These are phyloP conservation scores for Hypercompe scribonia DNA, from an alignment of 2,888 invertebrate species.

Conservation along the genomic window DNA sequence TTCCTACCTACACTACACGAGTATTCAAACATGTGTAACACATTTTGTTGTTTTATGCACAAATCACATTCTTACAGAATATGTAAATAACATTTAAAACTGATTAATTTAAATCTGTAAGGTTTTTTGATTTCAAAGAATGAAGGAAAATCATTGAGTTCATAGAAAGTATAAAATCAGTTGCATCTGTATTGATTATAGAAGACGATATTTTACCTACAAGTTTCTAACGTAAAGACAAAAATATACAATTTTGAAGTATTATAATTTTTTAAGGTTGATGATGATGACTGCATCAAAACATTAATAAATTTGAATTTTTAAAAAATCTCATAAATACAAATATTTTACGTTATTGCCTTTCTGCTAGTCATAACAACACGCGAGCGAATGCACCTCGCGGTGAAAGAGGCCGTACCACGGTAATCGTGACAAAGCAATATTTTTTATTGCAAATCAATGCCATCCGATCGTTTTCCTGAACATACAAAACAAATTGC, in stretches of 20 bases:
- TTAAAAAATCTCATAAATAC: constrained; percentile 23
- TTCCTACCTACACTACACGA: constrained; percentile 9
- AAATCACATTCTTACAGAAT: background rate
- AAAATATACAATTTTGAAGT: background rate
- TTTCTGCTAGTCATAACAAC: constrained; percentile 52
- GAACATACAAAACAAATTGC: constrained; percentile 73
- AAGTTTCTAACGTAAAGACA: background rate
- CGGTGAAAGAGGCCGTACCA: constrained; percentile 66
- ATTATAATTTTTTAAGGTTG: background rate
- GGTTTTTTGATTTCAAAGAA: background rate
- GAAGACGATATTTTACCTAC: background rate
- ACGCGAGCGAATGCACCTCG: constrained; percentile 49
- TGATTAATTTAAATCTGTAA: background rate
- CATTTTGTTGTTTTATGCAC: background rate
- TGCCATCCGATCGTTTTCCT: constrained; percentile 70
- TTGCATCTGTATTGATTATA: background rate
- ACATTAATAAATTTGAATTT: background rate
- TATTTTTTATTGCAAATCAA: constrained; percentile 80
- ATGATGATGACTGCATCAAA: background rate
- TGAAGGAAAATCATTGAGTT: background rate
- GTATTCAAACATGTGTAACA: background rate
- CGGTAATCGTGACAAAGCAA: constrained; percentile 75
- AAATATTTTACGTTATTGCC: constrained; percentile 51
- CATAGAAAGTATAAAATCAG: background rate
- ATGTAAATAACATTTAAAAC: background rate